Conservation (phyloP, 2,113 vertebrate genomes). For the Sorex fumeus region DNA sequence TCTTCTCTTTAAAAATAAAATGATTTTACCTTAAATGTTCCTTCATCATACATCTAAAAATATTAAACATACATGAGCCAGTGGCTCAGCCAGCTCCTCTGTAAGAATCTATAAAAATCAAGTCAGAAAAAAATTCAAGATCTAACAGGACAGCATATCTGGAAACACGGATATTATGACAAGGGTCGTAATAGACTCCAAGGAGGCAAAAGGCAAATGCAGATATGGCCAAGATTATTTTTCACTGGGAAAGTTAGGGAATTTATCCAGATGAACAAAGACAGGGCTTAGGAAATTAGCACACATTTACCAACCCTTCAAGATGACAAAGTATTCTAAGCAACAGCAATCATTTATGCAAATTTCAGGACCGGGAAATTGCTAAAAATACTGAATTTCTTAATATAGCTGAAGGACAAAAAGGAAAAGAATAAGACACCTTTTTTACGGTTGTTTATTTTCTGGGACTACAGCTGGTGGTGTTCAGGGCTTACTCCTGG, state of each 20-base stretch:
- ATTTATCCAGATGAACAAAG: background rate
- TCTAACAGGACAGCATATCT: background rate
- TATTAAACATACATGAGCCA: background rate
- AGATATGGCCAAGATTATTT: background rate
- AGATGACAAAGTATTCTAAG: background rate
- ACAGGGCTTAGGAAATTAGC: background rate
- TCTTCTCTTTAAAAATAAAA: slow-evolving; percentile 2
- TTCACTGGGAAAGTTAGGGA: background rate
- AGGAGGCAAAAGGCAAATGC: background rate
- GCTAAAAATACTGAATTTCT: background rate
- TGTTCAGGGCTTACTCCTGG: too few relatives aligned
- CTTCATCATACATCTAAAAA: background rate
- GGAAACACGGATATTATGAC: background rate
- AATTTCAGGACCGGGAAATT: background rate
- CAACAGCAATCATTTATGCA: background rate
- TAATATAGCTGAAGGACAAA: background rate
- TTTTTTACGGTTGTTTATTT: too few relatives aligned
- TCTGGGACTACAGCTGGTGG: too few relatives aligned
- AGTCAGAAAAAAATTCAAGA: background rate
- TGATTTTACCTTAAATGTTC: slow-evolving; percentile 35
- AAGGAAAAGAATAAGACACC: background rate
- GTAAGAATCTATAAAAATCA: background rate
- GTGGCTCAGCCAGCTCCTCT: background rate
- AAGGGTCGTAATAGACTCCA: background rate
- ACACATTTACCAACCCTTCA: background rate